Base-by-base conservation (phyloP, 2,888 invertebrate species). In the Eueremaeus valkanovi region DNA sequence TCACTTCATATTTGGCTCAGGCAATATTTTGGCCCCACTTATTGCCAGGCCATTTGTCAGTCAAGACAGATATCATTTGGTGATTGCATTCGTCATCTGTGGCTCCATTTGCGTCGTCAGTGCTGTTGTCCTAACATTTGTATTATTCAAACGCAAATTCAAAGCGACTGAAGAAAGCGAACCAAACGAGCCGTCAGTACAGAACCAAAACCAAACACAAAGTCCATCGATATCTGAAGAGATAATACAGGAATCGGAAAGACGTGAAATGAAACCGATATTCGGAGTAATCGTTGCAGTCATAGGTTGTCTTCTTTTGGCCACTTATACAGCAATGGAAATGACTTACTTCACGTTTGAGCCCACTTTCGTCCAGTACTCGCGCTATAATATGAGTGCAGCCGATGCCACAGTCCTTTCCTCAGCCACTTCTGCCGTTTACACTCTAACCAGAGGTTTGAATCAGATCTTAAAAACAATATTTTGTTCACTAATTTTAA, bases 301-400 rank as follows among this genome's bases (percentile, higher is more conserved):
- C 21, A 9, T 45, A 0, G 70, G 70, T 18, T 70, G 70, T 27
- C 70, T 70, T 45, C 70, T 70, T 24, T 70, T 70, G 45, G 70
- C 70, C 16, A 70, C 45, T 16, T 70, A 70, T 45, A 24, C 27
- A 27, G 40, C 70, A 24, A 70, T 70, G 70, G 70, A 70, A 70
- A 70, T 70, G 70, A 42, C 70, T 11, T 70, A 70, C 70, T 70
- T 70, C n/a, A 27, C 40, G 1, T 70, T 70, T 24, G 36, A 70
- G 45, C 45, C 70, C 18, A 70, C 45, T 45, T 70, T 70, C 29
- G 70, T 45, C 45, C 70, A 70, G 27, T 42, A n/a, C 45, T 70
- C 70, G 21, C 33, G 42, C 5, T 42, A 45, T 45, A 70, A 70
- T 45, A 70, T 70, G 40, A 70, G 45, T 45, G 70, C 42, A 70